Evolutionary conservation across 2,113 vertebrate genomes (phyloP).

Genomic region (Holacanthus passer): DNA sequence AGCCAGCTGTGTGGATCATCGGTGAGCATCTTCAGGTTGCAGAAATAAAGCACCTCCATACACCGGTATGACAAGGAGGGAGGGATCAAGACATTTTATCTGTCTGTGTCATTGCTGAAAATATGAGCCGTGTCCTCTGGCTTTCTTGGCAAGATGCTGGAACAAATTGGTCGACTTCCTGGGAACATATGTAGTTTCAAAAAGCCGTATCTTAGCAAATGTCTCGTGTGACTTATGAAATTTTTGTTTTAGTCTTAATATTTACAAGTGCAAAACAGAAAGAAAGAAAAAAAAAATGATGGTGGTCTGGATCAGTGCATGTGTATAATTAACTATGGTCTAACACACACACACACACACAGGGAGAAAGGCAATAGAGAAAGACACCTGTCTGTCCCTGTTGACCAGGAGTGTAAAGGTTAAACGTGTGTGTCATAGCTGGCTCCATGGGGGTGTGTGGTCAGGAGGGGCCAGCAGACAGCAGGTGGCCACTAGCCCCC

Average conservation of each 20-base stretch:
- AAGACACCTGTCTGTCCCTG: conserved; percentile 75
- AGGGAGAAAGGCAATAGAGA: conserved; percentile 19
- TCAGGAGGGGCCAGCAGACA: conserved; percentile 53
- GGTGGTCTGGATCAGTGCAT: neutral
- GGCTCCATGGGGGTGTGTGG: conserved; percentile 72
- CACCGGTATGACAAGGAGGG: neutral
- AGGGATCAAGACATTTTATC: conserved; percentile 8
- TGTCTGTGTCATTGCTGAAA: conserved; percentile 16
- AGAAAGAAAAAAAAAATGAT: neutral
- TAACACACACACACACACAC: conserved; percentile 10
- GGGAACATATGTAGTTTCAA: neutral
- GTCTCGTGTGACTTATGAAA: neutral
- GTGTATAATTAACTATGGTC: neutral
- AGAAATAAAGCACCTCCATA: neutral
- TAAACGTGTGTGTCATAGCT: conserved; percentile 63
- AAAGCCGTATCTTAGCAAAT: neutral
- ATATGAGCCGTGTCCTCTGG: conserved; percentile 5
- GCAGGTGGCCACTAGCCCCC: conserved; percentile 72
- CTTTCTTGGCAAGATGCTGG: neutral
- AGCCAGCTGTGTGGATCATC: neutral
- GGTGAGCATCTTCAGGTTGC: neutral
- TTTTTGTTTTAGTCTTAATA: neutral
- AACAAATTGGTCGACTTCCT: neutral
- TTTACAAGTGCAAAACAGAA: neutral
- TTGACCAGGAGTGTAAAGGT: conserved; percentile 57